Percentiles rank a stretch among this genome's conserved stretches.
phyloP scores from a whole-genome alignment of 2,888 invertebrate genomes.

The Prosopocoilus inquinatus region DNA sequence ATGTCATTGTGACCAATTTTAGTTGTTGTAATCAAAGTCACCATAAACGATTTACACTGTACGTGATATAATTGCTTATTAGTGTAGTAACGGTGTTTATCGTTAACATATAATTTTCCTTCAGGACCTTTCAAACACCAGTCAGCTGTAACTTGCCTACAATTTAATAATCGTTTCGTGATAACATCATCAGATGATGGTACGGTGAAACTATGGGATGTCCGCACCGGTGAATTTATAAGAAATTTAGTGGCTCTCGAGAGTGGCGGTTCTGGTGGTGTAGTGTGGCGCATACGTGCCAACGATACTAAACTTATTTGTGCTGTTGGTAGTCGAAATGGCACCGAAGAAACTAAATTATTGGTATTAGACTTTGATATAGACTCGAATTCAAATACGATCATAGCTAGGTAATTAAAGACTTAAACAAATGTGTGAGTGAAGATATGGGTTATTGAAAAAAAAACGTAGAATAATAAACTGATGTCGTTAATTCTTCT shows the following conservation, averaged over 20 bases:
- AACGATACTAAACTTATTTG: constrained; percentile 96
- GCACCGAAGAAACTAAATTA: constrained; percentile 98
- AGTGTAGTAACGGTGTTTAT: too few species aligned
- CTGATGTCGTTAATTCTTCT: constrained; percentile 15
- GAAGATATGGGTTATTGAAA: constrained; percentile 7
- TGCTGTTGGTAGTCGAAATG: constrained; percentile 97
- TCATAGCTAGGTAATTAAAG: constrained; percentile 30
- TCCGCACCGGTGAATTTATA: constrained; percentile 93
- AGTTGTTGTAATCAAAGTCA: not conserved
- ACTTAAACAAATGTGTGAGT: constrained; percentile 17
- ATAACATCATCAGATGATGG: constrained; percentile 99
- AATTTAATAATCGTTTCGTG: constrained; percentile 95
- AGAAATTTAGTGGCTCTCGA: constrained; percentile 91
- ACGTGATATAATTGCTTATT: too few species aligned
- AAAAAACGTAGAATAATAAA: constrained; percentile 9
- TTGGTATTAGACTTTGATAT: constrained; percentile 96
- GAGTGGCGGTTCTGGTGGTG: constrained; percentile 96
- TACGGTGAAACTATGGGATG: constrained; percentile 98
- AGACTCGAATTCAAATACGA: constrained; percentile 48
- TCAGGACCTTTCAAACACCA: constrained; percentile 94
- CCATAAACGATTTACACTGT: too few species aligned
- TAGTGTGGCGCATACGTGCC: constrained; percentile 96
- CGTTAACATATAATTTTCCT: constrained; percentile 8
- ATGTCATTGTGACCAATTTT: too few species aligned
- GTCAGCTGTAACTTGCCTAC: constrained; percentile 97